phyloP scores from a whole-genome alignment of 1,140 invertebrate species.

The Calosoma granatense region DNA sequence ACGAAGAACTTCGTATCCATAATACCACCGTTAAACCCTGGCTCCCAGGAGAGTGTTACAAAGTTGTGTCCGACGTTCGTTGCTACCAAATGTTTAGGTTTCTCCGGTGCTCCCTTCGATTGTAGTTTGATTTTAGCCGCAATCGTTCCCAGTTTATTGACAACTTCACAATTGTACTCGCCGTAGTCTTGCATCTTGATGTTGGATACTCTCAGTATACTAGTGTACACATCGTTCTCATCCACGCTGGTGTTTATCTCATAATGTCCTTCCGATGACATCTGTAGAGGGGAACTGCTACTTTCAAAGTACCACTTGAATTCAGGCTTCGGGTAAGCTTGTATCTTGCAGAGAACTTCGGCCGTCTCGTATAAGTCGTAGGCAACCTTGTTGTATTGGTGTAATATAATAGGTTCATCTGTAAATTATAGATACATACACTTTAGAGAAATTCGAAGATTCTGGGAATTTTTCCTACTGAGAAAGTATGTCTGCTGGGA shows the following conservation, averaged over 20 bases:
- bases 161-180: constrained; percentile 77
- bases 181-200: constrained; percentile 75
- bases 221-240: constrained; percentile 77
- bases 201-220: constrained; percentile 63
- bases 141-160: constrained; percentile 64
- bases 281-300: constrained; percentile 57
- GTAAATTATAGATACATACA: constrained; percentile 27
- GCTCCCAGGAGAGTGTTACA: constrained; percentile 70
- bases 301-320: constrained; percentile 83
- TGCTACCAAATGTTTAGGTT: constrained; percentile 58
- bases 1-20: constrained; percentile 78
- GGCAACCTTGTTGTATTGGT: constrained; percentile 80
- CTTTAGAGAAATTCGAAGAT: too few species aligned
- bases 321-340: constrained; percentile 83
- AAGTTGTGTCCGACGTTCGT: constrained; percentile 62
- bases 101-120: constrained; percentile 74
- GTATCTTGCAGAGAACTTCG: constrained; percentile 76
- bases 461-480: constrained; percentile 1
- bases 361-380: constrained; percentile 75
- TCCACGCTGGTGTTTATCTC: constrained; percentile 69
- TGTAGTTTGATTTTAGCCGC: constrained; percentile 69
- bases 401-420: constrained; percentile 76
- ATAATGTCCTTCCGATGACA: constrained; percentile 75
- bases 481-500: too few species aligned
- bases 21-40: constrained; percentile 82